Evolutionary conservation across 2,888 invertebrate species (phyloP), one percentile per base, ranked within the genome.

Genomic region (Caenorhabditis sp.): DNA sequence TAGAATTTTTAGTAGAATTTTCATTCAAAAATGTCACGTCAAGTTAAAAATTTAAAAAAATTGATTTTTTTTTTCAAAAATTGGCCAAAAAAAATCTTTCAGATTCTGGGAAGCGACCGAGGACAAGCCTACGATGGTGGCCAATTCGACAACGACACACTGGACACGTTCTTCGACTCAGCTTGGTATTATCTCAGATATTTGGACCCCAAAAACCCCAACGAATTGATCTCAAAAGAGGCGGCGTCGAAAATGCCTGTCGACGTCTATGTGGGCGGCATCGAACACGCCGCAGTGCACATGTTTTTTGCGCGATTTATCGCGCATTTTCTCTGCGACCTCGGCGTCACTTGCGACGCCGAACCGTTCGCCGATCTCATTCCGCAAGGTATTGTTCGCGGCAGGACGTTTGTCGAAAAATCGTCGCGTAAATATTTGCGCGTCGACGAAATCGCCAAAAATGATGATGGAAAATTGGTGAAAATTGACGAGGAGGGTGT

Each of bases 101-200:
- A 43, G 43, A 17, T 43, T 43, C 19, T 70, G 5, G 69, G 63
- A 36, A 37, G 49, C n/a, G 68, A 73, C 55, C 12, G 73, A 27
- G 73, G 73, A 49, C 31, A 62, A 12, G 23, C 19, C 2, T 58
- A 67, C 23, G 24, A 36, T 19, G 57, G n/a, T 14, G 95, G 95
- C 0, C 90, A 89, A 74, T 90, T 94, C 76, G 99, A 99, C 91
- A 93, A 93, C 0, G 99, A 99, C 88, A 99, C 99, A 0, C 94
- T 99, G 94, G 99, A 99, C 88, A 99, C 99, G n/a, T 99, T 99
- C 91, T 95, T 99, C 24, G 99, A 99, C 89, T 97, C 97, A 58
- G 94, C 96, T 0, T 99, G 99, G 99, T 99, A 97, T 88, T 99
- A 92, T 88, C 91, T 97, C 81, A 91, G 99, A 53, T 99, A 92